Conservation (phyloP, 2,888 invertebrate genomes). For the Parnassius smintheus region DNA sequence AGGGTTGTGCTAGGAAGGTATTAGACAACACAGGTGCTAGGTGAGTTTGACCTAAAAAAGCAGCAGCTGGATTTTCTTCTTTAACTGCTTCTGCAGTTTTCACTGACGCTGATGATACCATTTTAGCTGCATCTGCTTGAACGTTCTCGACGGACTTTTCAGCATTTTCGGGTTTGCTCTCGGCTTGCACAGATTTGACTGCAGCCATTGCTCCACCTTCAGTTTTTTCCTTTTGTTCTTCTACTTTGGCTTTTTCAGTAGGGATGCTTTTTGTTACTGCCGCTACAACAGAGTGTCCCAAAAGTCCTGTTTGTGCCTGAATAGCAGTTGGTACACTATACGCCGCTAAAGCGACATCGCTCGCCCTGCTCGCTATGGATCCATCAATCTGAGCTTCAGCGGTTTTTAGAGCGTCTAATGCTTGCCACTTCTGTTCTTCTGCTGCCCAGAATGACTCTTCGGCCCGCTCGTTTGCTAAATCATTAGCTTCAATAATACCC, state of each 20-base stretch:
- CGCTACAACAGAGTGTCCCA: constrained; percentile 32
- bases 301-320: too few species aligned
- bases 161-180: constrained; percentile 11
- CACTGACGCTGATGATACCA: constrained; percentile 29
- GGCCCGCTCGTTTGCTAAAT: too few species aligned
- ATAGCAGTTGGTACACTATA: too few species aligned
- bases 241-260: constrained; percentile 4
- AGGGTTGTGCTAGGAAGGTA: constrained; percentile 16
- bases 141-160: constrained; percentile 33
- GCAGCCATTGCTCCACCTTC: constrained; percentile 19
- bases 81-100: constrained; percentile 16
- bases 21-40: background rate
- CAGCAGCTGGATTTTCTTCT: constrained; percentile 3
- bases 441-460: too few species aligned
- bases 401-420: too few species aligned
- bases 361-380: constrained; percentile 48
- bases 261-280: constrained; percentile 5
- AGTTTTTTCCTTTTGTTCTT: constrained; percentile 28
- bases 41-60: constrained; percentile 12
- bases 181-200: constrained; percentile 19
- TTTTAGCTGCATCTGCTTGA: constrained; percentile 35
- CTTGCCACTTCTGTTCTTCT: too few species aligned
- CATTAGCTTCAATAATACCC: too few species aligned
- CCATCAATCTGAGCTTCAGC: constrained; percentile 54
- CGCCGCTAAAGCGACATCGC: too few species aligned